These are phyloP conservation scores for Poeciliopsis gracilis DNA, from an alignment of 2,797 vertebrate genomes.

Conservation along the genomic window DNA sequence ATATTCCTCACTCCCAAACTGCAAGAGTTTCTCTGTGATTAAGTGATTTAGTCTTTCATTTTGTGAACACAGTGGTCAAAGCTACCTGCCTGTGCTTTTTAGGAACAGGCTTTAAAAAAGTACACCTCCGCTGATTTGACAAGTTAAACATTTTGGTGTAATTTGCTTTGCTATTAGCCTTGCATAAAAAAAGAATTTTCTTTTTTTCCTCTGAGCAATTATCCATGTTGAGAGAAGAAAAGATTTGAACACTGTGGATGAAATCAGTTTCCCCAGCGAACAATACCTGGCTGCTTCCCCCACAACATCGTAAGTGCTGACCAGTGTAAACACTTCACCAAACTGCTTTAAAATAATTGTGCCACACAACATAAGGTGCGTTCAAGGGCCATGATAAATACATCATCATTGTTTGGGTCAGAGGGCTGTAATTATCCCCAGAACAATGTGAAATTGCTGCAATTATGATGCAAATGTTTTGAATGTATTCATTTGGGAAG, in stretches of 20 bases:
- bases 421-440: conserved; percentile 35
- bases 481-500: conserved; percentile 21
- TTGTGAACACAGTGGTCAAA: not conserved
- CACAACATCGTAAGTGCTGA: conserved; percentile 8
- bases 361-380: conserved; percentile 15
- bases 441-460: conserved; percentile 41
- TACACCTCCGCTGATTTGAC: conserved; percentile 11
- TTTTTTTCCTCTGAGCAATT: conserved; percentile 16
- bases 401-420: conserved; percentile 22
- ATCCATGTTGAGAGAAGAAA: not conserved
- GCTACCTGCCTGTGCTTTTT: conserved; percentile 2
- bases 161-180: conserved; percentile 24
- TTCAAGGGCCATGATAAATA: conserved; percentile 7
- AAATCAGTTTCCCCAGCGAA: conserved; percentile 4
- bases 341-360: conserved; percentile 24
- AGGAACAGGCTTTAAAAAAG: conserved; percentile 16
- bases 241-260: not conserved
- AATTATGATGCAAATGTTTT: conserved; percentile 56
- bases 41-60: not conserved
- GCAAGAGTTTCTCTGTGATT: not conserved
- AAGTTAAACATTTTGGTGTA: conserved; percentile 28
- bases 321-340: conserved; percentile 14
- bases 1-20: not conserved
- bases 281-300: conserved; percentile 11
- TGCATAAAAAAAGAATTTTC: not conserved